Base-by-base conservation (phyloP, 1,140 invertebrate species). In the Conus ventricosus region DNA sequence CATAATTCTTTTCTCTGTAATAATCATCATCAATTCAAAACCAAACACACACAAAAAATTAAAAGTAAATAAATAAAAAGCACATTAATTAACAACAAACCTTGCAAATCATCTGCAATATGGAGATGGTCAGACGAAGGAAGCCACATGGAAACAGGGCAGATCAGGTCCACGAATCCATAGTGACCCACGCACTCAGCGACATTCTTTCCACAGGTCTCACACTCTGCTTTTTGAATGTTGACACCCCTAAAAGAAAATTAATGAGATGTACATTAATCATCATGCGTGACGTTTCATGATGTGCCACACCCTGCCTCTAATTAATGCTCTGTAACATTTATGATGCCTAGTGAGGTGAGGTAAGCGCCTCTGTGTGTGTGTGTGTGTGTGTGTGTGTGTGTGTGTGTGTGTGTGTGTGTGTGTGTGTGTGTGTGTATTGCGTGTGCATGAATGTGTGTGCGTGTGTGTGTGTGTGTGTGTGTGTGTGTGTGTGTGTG, bases 71-170 rank as follows among this genome's bases (percentile, higher is more conserved):
- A 0, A 60, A 60, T 15, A 60, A 60, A 60, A 60, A 60, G 15
- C 15, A 60, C 57, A 60, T 60, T 60, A n/a, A 60, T 60, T 60
- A 11, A 60, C 57, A 8, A 60, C 39, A 39, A 96, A 98, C 97
- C 96, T 99, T 99, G 95, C 99, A 99, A 93, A 99, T 99, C 89
- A 97, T 97, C 95, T 99, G 99, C 53, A 99, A 96, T 91, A 99
- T 98, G 90, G 96, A 97, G 80, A 99, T 98, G 55, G 98, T 97
- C 17, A 97, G 97, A 86, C 97, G 96, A 94, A 99, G 99, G 95
- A 99, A 99, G 5, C 99, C 84, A 99, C 97, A 95, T 99, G 99
- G 95, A 99, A 99, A 5, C 99, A 98, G 0, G 99, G 99, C 76
- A 99, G 95, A 90, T 98, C 20, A 99, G 96, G 95, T 99, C 98